Base-by-base conservation (phyloP, 2,888 invertebrate species). In the Fragum fragum region DNA sequence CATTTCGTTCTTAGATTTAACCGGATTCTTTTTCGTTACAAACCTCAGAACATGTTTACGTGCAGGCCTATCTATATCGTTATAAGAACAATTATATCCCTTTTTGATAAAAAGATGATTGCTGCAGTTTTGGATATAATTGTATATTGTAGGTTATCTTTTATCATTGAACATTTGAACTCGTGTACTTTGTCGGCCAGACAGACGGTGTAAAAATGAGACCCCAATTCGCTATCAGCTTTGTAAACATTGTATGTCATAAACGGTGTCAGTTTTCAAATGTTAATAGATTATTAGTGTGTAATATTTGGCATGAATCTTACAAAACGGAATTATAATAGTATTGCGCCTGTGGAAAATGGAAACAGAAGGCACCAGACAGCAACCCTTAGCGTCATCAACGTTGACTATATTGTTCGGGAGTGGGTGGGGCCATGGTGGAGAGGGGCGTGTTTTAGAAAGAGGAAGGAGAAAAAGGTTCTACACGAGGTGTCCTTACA, bases 341-440 rank as follows among this genome's bases (percentile, higher is more conserved):
- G 42, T 42, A 66, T 66, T 18, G 23, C 42, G 9, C 42, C 66
- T 7, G 26, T 18, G 7, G 26, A n/a, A n/a, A 42, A 42, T 21
- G 26, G 36, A 9, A 42, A 42, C 7, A 18, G 36, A 26, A 14
- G 9, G 11, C 42, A 47, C 7, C 18, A n/a, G 11, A 21, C 66
- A 7, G n/a, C 74, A 16, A 76, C 83, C 1, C 71, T 87, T n/a
- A 82, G 71, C 42, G 63, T 88, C 5, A 29, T 73, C 16, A 76
- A 83, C 52, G 79, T 88, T 21, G 75, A 42, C 3, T 88, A 86
- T 57, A 36, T 76, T 42, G 88, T 91, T 9, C 81, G 79, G 14
- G 86, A 87, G 55, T 79, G 76, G 23, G 52, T 76, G 11, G 91
- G 90, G 6, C 87, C 86, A 3, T 91, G 91, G 91, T 91, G 90